These are phyloP conservation scores for Myanophis thanlyinensis DNA, from an alignment of 2,113 vertebrate genomes.

Conservation along the genomic window DNA sequence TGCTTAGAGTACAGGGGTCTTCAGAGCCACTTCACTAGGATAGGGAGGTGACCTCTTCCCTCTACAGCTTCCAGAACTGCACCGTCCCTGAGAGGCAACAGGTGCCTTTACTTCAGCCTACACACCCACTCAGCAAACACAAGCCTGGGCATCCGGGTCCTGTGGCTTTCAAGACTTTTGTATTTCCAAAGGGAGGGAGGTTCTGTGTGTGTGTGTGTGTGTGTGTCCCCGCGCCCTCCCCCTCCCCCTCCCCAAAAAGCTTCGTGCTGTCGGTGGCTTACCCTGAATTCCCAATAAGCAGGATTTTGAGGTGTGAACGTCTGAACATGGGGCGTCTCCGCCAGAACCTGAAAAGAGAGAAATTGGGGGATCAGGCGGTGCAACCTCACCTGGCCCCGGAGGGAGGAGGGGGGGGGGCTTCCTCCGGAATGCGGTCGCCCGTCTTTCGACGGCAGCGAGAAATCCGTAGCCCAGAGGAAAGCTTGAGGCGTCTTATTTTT, in stretches of 20 bases:
- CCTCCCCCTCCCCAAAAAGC: background rate
- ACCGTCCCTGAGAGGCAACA: background rate
- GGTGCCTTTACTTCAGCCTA: background rate
- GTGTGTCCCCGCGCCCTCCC: background rate
- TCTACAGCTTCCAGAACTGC: background rate
- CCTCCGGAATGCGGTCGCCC: background rate
- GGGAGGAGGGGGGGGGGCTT: too few relatives aligned
- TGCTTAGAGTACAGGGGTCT: background rate
- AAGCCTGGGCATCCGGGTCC: background rate
- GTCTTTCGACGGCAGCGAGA: background rate
- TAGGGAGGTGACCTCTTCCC: background rate
- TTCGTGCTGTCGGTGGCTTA: background rate
- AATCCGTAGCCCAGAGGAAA: background rate
- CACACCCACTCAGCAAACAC: background rate
- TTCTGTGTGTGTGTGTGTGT: too few relatives aligned
- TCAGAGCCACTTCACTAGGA: background rate
- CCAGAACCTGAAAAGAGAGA: constrained; percentile 14
- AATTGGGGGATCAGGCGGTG: background rate
- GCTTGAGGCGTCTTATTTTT: background rate
- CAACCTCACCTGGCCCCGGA: background rate
- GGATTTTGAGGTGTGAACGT: constrained; percentile 23
- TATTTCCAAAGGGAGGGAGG: fast-evolving
- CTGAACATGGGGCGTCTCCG: constrained; percentile 23
- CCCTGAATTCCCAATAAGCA: constrained; percentile 23
- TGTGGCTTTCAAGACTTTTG: background rate